Base-by-base conservation (phyloP, 1,140 invertebrate genomes). In the Drosophila pruinosa region DNA sequence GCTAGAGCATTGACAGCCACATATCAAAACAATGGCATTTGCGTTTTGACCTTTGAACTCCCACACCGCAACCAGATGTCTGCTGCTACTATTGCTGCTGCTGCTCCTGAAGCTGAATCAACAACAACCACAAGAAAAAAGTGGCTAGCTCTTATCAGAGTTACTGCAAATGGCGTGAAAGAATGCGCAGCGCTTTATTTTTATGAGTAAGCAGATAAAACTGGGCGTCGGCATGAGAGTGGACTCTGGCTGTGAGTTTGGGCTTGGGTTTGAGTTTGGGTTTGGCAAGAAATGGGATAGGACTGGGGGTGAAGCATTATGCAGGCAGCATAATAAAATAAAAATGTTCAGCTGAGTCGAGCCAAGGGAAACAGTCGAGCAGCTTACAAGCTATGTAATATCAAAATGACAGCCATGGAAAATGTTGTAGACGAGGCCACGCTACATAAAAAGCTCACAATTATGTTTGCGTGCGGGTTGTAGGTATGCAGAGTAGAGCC, bases 181-280 rank as follows among this genome's bases (percentile, higher is more conserved):
- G 82, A 88, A 88, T 88, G 82, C 82, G 82, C 82, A 88, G 74
- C 82, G 82, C 78, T 88, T 88, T 88, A 88, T 88, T 88, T 88
- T 88, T 88, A 88, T 88, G 82, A 88, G 78, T 63, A 48, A 72
- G 47, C 56, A 88, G 82, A 88, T 88, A 88, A 88, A 82, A 68
- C 63, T 50, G 57, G 64, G 45, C 57, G 72, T 48, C 19, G 56
- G 41, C 41, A 34, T 38, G 34, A 61, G 72, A 71, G 62, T 21
- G 64, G n/a, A 39, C 57, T n/a, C 24, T 5, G 19, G 19, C 31
- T 34, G 10, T 34, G 10, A 3, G 31, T 10, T 2, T 2, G 28
- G 6, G 3, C 12, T 34, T 34, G n/a, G 31, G 31, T 34, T 34
- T 34, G 10, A 3, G 10, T 34, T 34, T 34, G n/a, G 6, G 31